Evolutionary conservation across 2,888 invertebrate species (phyloP).

Genomic region (Xestia c-nigrum): DNA sequence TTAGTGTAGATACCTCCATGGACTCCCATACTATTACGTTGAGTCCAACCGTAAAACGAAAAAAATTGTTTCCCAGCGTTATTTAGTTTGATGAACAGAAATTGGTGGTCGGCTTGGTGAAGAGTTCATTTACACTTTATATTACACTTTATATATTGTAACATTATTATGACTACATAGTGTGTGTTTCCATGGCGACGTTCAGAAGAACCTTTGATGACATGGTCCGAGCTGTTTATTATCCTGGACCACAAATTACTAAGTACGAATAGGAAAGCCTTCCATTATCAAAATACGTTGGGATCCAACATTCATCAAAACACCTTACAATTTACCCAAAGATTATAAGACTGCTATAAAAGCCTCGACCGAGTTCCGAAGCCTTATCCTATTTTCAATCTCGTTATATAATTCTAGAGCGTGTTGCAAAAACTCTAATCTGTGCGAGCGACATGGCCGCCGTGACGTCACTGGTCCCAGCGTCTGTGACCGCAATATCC

Average conservation of each 20-base stretch:
- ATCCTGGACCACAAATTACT: no score
- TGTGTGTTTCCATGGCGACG: no score
- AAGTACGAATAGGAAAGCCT: background rate
- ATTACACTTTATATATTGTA: background rate
- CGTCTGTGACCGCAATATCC: constrained; percentile 66
- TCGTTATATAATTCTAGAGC: constrained; percentile 13
- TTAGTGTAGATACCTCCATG: no score
- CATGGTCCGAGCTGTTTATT: background rate
- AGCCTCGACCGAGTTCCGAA: background rate
- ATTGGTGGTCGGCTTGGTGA: fast-evolving
- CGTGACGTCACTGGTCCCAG: constrained; percentile 56
- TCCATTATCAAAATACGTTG: background rate
- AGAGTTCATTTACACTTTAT: background rate
- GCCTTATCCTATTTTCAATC: constrained; percentile 27
- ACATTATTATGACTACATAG: background rate
- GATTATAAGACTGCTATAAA: background rate
- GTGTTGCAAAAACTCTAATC: constrained; percentile 55
- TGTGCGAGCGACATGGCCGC: constrained; percentile 35
- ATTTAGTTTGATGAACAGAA: background rate
- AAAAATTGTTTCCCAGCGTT: no score
- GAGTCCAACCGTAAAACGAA: no score
- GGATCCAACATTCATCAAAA: background rate
- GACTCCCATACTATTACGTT: no score
- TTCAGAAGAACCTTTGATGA: background rate
- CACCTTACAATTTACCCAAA: background rate